Evolutionary conservation across 1,140 invertebrate species (phyloP).

Genomic region (Heliconius himera): DNA sequence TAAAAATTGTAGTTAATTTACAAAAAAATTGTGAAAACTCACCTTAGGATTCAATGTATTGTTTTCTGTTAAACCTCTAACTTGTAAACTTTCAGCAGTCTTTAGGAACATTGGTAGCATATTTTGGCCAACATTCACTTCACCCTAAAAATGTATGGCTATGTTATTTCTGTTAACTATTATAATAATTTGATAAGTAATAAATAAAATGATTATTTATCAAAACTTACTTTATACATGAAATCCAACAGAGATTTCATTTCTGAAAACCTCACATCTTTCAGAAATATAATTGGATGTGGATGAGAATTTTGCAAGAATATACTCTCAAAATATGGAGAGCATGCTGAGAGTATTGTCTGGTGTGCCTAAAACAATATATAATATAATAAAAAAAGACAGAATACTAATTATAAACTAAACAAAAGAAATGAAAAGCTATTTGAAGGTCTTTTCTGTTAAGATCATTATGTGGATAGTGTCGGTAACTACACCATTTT

Average conservation of each 20-base stretch:
- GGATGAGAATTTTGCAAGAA: slow-evolving; percentile 95
- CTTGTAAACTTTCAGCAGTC: slow-evolving; percentile 94
- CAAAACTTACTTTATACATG: slow-evolving; percentile 88
- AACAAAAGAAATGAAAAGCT: slow-evolving; percentile 40
- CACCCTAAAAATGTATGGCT: slow-evolving; percentile 81
- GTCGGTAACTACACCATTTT: slow-evolving; percentile 55
- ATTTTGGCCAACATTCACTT: slow-evolving; percentile 94
- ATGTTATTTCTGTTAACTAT: slow-evolving; percentile 20
- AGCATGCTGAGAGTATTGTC: slow-evolving; percentile 95
- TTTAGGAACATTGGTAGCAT: slow-evolving; percentile 93
- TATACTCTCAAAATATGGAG: slow-evolving; percentile 96
- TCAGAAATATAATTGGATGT: slow-evolving; percentile 95
- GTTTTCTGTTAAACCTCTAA: slow-evolving; percentile 93
- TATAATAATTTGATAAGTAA: background rate
- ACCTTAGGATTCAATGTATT: slow-evolving; percentile 86
- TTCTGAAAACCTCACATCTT: slow-evolving; percentile 93
- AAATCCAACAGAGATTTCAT: slow-evolving; percentile 94
- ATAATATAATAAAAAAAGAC: slow-evolving; percentile 18
- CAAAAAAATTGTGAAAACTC: slow-evolving; percentile 36
- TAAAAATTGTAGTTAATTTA: background rate
- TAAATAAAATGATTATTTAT: slow-evolving; percentile 3
- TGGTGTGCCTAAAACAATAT: slow-evolving; percentile 89
- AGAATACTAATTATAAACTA: background rate
- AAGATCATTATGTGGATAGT: slow-evolving; percentile 53
- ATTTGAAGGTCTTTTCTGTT: slow-evolving; percentile 66